These are phyloP conservation scores for Notolepis coatsorum DNA, from an alignment of 2,797 vertebrate species.

Conservation along the genomic window DNA sequence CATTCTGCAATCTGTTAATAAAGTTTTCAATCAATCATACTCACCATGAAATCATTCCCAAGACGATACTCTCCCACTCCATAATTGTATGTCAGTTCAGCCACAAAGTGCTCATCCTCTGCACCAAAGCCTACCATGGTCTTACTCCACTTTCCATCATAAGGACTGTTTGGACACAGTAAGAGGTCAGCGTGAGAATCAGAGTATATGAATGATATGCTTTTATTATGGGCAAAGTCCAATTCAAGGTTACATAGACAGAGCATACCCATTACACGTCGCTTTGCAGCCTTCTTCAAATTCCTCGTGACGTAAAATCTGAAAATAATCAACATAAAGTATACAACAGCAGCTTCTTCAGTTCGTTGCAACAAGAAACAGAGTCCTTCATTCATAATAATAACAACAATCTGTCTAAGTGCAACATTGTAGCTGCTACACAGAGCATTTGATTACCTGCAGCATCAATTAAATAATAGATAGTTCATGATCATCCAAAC, in stretches of 20 bases:
- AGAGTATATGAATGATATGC: neutral
- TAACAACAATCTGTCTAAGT: slow-evolving; percentile 2
- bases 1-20: neutral
- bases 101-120: slow-evolving; percentile 94
- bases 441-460: too few species aligned
- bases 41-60: slow-evolving; percentile 95
- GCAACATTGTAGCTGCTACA: slow-evolving; percentile 16
- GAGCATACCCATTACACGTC: slow-evolving; percentile 90
- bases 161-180: slow-evolving; percentile 81
- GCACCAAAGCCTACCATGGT: slow-evolving; percentile 97
- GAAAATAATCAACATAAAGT: neutral
- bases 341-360: too few species aligned
- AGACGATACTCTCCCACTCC: slow-evolving; percentile 91
- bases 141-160: slow-evolving; percentile 99
- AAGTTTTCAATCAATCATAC: slow-evolving; percentile 18
- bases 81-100: slow-evolving; percentile 97
- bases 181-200: slow-evolving; percentile 1
- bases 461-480: too few species aligned
- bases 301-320: slow-evolving; percentile 93
- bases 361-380: neutral
- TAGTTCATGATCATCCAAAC: neutral
- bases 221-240: slow-evolving; percentile 4
- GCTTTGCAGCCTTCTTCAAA: slow-evolving; percentile 98
- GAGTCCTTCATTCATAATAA: neutral
- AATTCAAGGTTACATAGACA: slow-evolving; percentile 7